phyloP scores from a whole-genome alignment of 2,113 vertebrate species.

The Dipodomys stephensi region DNA sequence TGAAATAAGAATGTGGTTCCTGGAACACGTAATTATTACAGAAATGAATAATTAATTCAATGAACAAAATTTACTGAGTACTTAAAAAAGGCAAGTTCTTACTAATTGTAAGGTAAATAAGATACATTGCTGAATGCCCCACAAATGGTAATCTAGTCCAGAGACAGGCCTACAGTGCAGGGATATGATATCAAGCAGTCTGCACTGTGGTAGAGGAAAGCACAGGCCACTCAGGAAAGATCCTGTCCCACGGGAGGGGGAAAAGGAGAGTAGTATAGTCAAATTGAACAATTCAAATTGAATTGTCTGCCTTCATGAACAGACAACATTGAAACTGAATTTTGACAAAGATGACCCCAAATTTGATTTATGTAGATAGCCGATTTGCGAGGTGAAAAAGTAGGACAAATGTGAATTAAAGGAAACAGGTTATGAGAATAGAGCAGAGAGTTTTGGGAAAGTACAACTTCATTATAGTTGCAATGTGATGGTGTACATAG shows the following conservation, averaged over 20 bases:
- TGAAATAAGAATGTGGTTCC: constrained; percentile 15
- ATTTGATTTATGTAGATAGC: neutral
- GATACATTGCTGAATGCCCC: neutral
- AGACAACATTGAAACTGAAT: neutral
- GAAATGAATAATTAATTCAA: constrained; percentile 36
- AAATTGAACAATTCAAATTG: neutral
- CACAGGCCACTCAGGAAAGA: too few species aligned
- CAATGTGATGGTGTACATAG: too few species aligned
- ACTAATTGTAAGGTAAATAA: neutral
- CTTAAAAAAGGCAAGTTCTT: neutral
- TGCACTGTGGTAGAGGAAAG: neutral
- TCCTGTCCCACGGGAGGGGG: neutral
- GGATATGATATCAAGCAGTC: neutral
- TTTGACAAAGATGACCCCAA: neutral
- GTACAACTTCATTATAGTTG: too few species aligned
- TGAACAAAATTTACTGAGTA: neutral
- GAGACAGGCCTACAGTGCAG: neutral
- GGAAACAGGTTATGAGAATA: too few species aligned
- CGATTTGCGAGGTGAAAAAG: neutral
- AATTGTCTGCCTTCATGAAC: neutral
- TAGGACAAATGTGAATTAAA: neutral
- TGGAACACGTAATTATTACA: constrained; percentile 19
- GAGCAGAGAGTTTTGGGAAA: too few species aligned
- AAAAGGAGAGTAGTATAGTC: neutral
- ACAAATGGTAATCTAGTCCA: neutral